Evolutionary conservation across 2,797 vertebrate species (phyloP).

Genomic region (Poecilia picta): DNA sequence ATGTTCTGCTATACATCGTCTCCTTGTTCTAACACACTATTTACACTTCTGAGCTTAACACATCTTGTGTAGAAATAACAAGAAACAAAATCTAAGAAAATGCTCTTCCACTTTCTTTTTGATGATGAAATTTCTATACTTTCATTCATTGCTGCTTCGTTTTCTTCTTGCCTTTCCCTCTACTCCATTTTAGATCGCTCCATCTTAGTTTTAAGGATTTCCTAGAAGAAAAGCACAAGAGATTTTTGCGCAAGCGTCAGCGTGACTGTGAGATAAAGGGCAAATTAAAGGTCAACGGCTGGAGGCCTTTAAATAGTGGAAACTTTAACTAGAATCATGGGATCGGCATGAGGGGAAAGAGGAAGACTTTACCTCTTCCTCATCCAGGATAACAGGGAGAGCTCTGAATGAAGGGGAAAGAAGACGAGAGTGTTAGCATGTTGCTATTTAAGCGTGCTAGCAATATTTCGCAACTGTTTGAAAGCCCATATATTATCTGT

Average conservation of each 20-base stretch:
- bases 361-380: conserved; percentile 79
- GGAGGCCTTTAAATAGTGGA: conserved; percentile 19
- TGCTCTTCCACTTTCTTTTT: conserved; percentile 48
- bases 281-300: conserved; percentile 4
- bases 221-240: conserved; percentile 72
- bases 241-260: conserved; percentile 8
- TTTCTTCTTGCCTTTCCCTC: conserved; percentile 4
- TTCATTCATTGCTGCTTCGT: conserved; percentile 43
- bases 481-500: not conserved
- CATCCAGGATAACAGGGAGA: conserved; percentile 81
- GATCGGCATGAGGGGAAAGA: conserved; percentile 12
- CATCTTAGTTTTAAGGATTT: conserved; percentile 95
- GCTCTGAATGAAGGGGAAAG: conserved; percentile 64
- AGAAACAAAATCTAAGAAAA: conserved; percentile 20
- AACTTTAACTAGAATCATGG: conserved; percentile 24
- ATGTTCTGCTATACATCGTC: conserved; percentile 14
- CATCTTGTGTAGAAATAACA: conserved; percentile 21
- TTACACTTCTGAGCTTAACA: conserved; percentile 22
- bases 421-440: conserved; percentile 2
- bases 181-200: conserved; percentile 98
- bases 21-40: not conserved
- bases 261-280: conserved; percentile 5
- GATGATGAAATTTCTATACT: conserved; percentile 42
- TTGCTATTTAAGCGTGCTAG: not conserved
- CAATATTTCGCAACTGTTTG: not conserved